A percentile compares a stretch with the other conserved stretches of the same genome.
phyloP scores from a whole-genome alignment of 2,113 vertebrate genomes.

The Ammodytes dubius region DNA sequence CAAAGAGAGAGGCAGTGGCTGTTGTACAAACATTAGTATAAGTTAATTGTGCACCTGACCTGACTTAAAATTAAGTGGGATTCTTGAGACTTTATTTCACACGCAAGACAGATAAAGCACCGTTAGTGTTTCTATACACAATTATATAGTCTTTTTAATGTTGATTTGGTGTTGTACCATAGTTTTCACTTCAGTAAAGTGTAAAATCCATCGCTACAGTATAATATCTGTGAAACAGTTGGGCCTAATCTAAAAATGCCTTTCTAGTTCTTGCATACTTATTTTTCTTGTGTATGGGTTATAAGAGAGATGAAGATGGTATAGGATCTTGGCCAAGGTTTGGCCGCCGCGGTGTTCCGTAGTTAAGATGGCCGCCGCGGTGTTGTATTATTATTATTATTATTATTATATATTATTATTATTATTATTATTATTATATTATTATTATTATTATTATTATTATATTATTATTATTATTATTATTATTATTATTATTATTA shows the following conservation, averaged over 20 bases:
- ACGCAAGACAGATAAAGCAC: not conserved
- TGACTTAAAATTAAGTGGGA: slow-evolving; percentile 37
- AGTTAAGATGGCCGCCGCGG: too few species aligned
- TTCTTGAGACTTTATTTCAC: not conserved
- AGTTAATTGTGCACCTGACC: slow-evolving; percentile 51
- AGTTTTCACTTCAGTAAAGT: not conserved
- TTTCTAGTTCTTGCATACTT: not conserved
- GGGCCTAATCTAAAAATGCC: not conserved
- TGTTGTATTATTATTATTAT: too few species aligned
- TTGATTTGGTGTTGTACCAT: not conserved
- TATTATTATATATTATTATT: too few species aligned
- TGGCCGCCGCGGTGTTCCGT: too few species aligned
- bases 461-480: too few species aligned
- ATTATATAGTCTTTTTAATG: slow-evolving; percentile 14
- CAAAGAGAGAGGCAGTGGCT: slow-evolving; percentile 50
- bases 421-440: too few species aligned
- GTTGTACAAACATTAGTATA: slow-evolving; percentile 62
- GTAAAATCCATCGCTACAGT: not conserved
- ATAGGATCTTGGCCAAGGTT: slow-evolving; percentile 14
- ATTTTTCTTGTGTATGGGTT: not conserved
- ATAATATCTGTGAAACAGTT: not conserved
- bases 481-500: too few species aligned
- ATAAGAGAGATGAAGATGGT: not conserved
- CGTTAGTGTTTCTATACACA: not conserved
- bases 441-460: too few species aligned